Percentiles rank a stretch among this genome's conserved stretches.
These are phyloP conservation scores for Peromyscus leucopus DNA, from an alignment of 2,113 vertebrate genomes.

Conservation along the genomic window DNA sequence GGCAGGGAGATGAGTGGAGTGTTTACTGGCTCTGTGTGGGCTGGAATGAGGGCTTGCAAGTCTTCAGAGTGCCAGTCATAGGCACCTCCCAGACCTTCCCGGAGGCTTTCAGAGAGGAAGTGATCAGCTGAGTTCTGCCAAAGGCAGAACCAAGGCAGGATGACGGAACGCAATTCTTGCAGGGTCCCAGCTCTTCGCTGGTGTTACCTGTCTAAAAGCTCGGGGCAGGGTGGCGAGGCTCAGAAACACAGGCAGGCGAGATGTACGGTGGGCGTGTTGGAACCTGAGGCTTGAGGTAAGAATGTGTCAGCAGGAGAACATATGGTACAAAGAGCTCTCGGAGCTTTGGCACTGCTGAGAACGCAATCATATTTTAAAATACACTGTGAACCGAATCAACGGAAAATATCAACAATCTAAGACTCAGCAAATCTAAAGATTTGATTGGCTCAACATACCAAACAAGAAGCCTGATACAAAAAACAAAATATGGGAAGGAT, in stretches of 20 bases:
- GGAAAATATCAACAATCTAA: neutral
- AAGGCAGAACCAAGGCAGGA: neutral
- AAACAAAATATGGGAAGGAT: neutral
- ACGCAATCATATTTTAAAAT: neutral
- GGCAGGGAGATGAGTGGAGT: neutral
- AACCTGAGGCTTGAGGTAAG: neutral
- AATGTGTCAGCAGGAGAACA: neutral
- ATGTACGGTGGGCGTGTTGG: neutral
- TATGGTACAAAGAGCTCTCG: neutral
- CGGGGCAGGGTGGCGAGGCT: neutral
- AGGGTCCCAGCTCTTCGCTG: neutral
- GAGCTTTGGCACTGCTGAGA: neutral
- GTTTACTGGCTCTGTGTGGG: neutral
- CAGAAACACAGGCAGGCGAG: neutral
- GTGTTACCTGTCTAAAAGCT: neutral
- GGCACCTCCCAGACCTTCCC: neutral
- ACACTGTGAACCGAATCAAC: neutral
- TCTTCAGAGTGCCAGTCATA: neutral
- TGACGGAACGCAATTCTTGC: neutral
- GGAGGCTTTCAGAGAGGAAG: neutral
- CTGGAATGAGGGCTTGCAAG: neutral
- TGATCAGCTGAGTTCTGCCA: neutral
- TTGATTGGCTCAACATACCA: neutral
- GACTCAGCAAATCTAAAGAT: conserved; percentile 20
- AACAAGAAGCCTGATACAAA: neutral